A percentile compares a stretch with the other conserved stretches of the same genome.
Evolutionary conservation across 2,113 vertebrate species (phyloP).

Genomic region (Agapornis roseicollis): DNA sequence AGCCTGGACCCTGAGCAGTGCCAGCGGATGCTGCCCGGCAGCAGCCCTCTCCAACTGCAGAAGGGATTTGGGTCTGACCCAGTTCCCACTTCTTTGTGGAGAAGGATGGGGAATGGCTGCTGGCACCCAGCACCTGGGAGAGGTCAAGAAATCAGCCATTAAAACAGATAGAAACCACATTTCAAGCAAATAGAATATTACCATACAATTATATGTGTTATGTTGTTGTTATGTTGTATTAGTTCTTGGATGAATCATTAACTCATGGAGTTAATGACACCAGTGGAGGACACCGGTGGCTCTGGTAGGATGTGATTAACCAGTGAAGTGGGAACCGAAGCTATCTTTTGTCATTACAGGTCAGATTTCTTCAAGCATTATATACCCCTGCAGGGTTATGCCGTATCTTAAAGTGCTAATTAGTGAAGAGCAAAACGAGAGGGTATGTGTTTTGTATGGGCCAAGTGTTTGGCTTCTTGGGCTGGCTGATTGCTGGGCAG

Average conservation of each 20-base stretch:
- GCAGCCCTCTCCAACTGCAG: fast-evolving
- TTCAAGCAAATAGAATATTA: background rate
- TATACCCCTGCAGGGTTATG: background rate
- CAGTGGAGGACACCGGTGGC: background rate
- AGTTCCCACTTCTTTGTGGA: background rate
- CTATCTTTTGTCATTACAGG: background rate
- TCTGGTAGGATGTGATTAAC: background rate
- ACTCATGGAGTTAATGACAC: background rate
- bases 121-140: background rate
- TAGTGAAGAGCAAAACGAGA: background rate
- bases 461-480: background rate
- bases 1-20: background rate
- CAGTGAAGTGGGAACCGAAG: background rate
- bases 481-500: background rate
- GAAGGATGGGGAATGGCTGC: background rate
- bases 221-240: background rate
- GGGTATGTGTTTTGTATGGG: background rate
- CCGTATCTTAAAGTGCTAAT: background rate
- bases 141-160: background rate
- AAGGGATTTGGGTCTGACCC: background rate
- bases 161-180: background rate
- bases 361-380: background rate
- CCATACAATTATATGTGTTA: background rate
- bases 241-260: background rate
- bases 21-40: background rate